Base-by-base conservation (phyloP, 2,888 invertebrate genomes). In the Cacoxenus indagator region DNA sequence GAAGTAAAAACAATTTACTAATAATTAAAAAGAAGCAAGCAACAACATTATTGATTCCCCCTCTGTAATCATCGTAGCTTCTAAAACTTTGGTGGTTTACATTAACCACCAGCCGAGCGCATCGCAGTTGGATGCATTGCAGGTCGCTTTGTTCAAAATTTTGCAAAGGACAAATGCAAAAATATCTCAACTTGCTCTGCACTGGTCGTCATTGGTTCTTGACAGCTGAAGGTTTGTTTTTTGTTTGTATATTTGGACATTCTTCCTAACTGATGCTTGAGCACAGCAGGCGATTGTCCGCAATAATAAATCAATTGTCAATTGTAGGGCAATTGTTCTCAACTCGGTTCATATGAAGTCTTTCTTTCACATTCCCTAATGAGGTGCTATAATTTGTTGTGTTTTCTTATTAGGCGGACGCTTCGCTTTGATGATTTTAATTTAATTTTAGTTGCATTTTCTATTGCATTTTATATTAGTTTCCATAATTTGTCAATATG, bases 261-360 rank as follows among this genome's bases (percentile, higher is more conserved):
- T 37, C 37, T 4, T 11, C 37, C 14, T 11, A 37, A 14, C 37
- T 2, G 37, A 37, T 37, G 14, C 9, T 14, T 37, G 37, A 37
- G 17, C 59, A 22, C 61, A 11, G 61, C 61, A 43, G 61, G 61
- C 19, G 61, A 43, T 43, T 65, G 65, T 65, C 55, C 65, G 24
- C 65, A 54, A 55, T 55, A 65, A 65, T 65, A 65, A 65, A 65
- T 65, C 65, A 65, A 65, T 43, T 43, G 24, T 2, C 6, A 54
- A 57, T 29, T 57, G 29, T 55, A 24, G 55, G 14, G 26, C 27
- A 55, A 37, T 14, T 26, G 11, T 48, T 48, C 31, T 0, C 9
- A 9, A 5, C 37, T 37, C 14, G 37, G 14, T 37, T 37, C 8
- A 37, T 37, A 14, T 37, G 37, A 37, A 37, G n/a, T n/a, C n/a